phyloP scores from a whole-genome alignment of 2,888 invertebrate species.

The Leptopilina drosophilae region DNA sequence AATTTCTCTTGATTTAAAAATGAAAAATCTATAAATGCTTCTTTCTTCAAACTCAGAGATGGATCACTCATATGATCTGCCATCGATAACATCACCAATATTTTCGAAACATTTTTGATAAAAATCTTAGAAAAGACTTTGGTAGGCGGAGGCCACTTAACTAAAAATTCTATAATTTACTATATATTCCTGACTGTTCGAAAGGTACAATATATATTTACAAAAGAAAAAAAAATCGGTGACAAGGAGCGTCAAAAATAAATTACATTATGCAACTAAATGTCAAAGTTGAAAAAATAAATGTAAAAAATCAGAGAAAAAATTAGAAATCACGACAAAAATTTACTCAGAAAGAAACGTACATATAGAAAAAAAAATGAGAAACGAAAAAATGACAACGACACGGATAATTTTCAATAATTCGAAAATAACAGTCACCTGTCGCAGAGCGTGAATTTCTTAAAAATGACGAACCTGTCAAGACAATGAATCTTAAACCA shows the following conservation, averaged over 20 bases:
- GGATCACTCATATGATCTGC: slow-evolving; percentile 54
- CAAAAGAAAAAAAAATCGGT: not conserved
- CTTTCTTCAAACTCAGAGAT: not conserved
- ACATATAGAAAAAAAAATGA: no score
- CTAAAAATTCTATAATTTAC: not conserved
- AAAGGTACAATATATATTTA: not conserved
- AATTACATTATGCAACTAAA: not conserved
- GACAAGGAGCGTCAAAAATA: not conserved
- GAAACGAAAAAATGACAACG: not conserved
- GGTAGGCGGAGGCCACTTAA: slow-evolving; percentile 2
- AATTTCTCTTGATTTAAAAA: no score
- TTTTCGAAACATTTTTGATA: slow-evolving; percentile 58
- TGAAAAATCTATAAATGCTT: no score
- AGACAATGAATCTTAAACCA: slow-evolving; percentile 61
- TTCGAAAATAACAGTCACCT: slow-evolving; percentile 41
- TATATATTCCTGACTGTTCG: not conserved
- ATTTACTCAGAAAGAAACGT: no score
- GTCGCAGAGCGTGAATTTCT: slow-evolving; percentile 17
- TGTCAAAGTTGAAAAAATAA: not conserved
- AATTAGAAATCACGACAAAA: not conserved
- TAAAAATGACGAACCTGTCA: slow-evolving; percentile 27
- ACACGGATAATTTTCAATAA: slow-evolving; percentile 20
- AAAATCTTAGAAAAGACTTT: slow-evolving; percentile 46
- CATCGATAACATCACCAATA: slow-evolving; percentile 60
- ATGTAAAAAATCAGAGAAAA: not conserved